Percentiles rank a stretch among this genome's conserved stretches.
These are phyloP conservation scores for Ptiloglossa arizonensis DNA, from an alignment of 1,140 invertebrate genomes.

Conservation along the genomic window DNA sequence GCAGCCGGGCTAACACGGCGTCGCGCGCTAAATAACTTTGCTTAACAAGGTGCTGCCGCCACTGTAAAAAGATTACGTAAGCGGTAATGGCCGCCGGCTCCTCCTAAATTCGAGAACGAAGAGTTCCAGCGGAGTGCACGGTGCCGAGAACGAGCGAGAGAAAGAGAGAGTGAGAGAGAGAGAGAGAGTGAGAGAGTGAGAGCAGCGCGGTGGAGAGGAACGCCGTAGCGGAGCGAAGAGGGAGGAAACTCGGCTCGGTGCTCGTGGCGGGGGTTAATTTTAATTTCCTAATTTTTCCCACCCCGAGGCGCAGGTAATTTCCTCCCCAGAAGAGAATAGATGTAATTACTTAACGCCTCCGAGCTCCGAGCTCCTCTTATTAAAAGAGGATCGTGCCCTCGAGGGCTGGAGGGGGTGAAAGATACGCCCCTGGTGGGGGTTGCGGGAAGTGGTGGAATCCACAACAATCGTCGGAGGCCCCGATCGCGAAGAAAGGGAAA, in stretches of 20 bases:
- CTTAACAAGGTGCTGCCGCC: slow-evolving; percentile 71
- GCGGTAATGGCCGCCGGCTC: slow-evolving; percentile 70
- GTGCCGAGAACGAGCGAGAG: background rate
- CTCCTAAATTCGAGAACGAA: slow-evolving; percentile 71
- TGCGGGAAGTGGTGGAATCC: slow-evolving; percentile 52
- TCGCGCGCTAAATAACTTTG: slow-evolving; percentile 68
- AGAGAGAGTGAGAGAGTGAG: background rate
- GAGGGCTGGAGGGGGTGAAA: slow-evolving; percentile 66
- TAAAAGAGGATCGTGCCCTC: slow-evolving; percentile 80
- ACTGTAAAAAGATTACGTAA: slow-evolving; percentile 71
- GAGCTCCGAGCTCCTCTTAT: slow-evolving; percentile 74
- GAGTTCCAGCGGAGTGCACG: slow-evolving; percentile 56
- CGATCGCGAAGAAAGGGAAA: slow-evolving; percentile 55
- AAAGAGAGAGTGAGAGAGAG: background rate
- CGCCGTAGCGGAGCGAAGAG: slow-evolving; percentile 12
- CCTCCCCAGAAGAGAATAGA: slow-evolving; percentile 80
- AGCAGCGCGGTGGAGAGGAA: background rate
- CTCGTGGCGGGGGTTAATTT: slow-evolving; percentile 76
- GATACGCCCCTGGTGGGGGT: slow-evolving; percentile 54
- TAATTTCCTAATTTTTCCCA: slow-evolving; percentile 82
- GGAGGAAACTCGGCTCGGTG: slow-evolving; percentile 26
- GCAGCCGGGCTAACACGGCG: slow-evolving; percentile 34
- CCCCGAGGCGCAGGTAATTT: slow-evolving; percentile 76
- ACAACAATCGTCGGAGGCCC: slow-evolving; percentile 47
- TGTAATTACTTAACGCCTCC: slow-evolving; percentile 82